Evolutionary conservation across 2,113 vertebrate species (phyloP).

Genomic region (Ibidorhyncha struthersii): DNA sequence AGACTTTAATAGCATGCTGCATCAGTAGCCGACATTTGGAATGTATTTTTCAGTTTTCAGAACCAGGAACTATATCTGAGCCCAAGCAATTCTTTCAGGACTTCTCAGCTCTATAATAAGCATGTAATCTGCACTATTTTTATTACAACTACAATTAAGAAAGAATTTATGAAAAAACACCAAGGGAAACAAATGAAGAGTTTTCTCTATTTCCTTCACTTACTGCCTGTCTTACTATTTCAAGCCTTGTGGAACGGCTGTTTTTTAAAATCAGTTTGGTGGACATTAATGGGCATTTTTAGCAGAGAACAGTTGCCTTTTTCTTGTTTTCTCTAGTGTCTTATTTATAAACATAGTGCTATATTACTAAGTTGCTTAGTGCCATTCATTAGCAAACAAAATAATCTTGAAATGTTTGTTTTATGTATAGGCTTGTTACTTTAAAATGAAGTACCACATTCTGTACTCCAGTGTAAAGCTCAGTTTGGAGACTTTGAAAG

Average conservation of each 20-base stretch:
- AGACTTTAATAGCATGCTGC: background rate
- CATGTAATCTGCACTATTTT: background rate
- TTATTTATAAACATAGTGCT: background rate
- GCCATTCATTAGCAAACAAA: background rate
- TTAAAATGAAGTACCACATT: accelerated
- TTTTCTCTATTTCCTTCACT: background rate
- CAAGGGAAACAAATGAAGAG: background rate
- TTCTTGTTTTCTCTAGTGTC: background rate
- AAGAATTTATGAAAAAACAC: background rate
- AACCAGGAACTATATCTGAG: background rate
- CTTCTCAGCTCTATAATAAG: background rate
- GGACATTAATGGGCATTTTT: background rate
- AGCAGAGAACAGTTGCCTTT: accelerated
- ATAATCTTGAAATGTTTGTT: background rate
- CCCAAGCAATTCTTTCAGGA: background rate
- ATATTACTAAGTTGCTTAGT: background rate
- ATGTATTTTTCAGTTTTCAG: background rate
- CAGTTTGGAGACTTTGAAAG: background rate
- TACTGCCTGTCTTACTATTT: background rate
- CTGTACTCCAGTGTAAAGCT: background rate
- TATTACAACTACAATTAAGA: background rate
- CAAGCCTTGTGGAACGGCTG: background rate
- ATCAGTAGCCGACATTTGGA: background rate
- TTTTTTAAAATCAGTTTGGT: background rate
- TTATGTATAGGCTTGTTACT: background rate